Percentiles rank a stretch among this genome's conserved stretches.
Conservation (phyloP, 1,140 invertebrate genomes). For the Caenorhabditis tropicalis region DNA sequence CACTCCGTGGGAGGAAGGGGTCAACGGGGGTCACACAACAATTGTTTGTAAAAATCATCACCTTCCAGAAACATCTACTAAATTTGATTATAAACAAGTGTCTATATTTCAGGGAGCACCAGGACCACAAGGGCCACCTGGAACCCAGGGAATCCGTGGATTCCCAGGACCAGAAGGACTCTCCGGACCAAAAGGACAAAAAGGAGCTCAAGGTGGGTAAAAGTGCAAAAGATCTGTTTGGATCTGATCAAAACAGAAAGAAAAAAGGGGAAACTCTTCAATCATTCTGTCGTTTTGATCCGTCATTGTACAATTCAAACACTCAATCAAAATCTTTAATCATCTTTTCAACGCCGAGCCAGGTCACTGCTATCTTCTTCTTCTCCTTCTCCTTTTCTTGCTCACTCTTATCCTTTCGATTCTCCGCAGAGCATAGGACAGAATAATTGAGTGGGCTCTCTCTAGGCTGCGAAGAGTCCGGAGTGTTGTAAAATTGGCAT, state of each 20-base stretch:
- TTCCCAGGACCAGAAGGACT: slow-evolving; percentile 72
- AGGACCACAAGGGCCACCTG: too few species aligned
- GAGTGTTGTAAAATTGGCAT: slow-evolving; percentile 32
- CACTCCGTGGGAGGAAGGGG: slow-evolving; percentile 21
- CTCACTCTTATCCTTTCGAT: too few species aligned
- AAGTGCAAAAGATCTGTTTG: neutral
- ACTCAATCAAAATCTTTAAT: slow-evolving; percentile 48
- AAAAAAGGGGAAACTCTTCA: slow-evolving; percentile 7
- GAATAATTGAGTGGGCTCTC: slow-evolving; percentile 19
- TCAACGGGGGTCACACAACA: slow-evolving; percentile 6
- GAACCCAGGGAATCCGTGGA: slow-evolving; percentile 66
- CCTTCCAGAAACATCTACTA: too few species aligned
- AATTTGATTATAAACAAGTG: neutral
- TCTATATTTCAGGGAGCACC: slow-evolving; percentile 64
- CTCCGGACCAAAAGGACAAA: slow-evolving; percentile 66
- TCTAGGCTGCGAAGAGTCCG: neutral
- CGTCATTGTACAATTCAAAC: neutral
- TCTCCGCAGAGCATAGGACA: too few species aligned
- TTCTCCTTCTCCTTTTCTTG: neutral
- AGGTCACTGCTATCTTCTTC: slow-evolving; percentile 15
- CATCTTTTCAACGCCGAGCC: neutral
- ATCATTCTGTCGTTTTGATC: neutral
- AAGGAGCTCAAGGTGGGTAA: slow-evolving; percentile 50
- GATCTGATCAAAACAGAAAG: too few species aligned
- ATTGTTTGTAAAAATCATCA: neutral